These are phyloP conservation scores for Hydrolagus affinis DNA, from an alignment of 2,113 vertebrate genomes.

Conservation along the genomic window DNA sequence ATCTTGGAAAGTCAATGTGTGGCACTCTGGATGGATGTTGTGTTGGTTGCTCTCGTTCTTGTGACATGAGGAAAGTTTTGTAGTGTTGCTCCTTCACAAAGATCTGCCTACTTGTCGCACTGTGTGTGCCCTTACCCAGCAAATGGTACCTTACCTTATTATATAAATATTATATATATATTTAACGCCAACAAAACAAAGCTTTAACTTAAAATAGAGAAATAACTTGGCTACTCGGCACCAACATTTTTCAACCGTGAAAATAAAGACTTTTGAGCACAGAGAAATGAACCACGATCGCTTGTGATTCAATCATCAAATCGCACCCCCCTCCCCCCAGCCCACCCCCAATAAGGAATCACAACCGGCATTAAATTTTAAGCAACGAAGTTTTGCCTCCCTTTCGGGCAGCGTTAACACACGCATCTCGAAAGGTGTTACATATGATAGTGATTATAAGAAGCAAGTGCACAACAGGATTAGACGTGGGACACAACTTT, in stretches of 20 bases:
- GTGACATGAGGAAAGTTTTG: slow-evolving; percentile 22
- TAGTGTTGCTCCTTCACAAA: slow-evolving; percentile 23
- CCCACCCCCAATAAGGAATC: not conserved
- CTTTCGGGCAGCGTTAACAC: not conserved
- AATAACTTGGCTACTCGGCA: not conserved
- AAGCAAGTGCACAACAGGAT: not conserved
- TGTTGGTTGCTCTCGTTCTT: slow-evolving; percentile 1
- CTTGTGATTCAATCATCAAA: not conserved
- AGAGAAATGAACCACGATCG: not conserved
- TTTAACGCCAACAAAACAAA: slow-evolving; percentile 19
- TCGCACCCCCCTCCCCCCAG: too few species aligned
- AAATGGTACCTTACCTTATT: slow-evolving; percentile 24
- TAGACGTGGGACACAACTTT: not conserved
- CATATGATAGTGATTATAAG: too few species aligned
- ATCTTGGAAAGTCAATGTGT: slow-evolving; percentile 11
- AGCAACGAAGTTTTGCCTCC: slow-evolving; percentile 1
- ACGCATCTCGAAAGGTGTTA: not conserved
- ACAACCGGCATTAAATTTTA: slow-evolving; percentile 12
- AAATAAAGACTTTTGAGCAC: too few species aligned
- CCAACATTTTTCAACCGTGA: not conserved
- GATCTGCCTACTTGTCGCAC: slow-evolving; percentile 25
- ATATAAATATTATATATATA: too few species aligned
- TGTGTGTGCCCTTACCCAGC: slow-evolving; percentile 25
- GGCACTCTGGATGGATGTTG: slow-evolving; percentile 24
- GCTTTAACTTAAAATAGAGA: slow-evolving; percentile 30